Conservation (phyloP, 2,888 invertebrate genomes). For the Trichacis sp. region DNA sequence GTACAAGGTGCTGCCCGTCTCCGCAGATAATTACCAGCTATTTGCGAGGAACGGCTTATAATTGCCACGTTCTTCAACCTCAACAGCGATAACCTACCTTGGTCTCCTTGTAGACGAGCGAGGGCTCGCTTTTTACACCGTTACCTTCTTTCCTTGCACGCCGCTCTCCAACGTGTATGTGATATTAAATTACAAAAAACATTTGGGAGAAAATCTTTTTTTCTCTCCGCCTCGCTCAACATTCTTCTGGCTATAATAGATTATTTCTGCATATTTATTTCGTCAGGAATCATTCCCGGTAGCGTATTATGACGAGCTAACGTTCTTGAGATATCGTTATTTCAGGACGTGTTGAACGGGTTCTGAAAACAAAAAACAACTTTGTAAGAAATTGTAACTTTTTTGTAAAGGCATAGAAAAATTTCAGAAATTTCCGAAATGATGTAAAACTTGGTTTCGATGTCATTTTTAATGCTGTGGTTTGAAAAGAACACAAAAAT, state of each 20-base stretch:
- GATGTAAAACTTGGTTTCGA: no score
- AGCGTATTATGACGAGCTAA: neutral
- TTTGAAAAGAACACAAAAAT: no score
- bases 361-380: no score
- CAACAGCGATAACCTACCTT: slow-evolving; percentile 65
- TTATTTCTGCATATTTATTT: neutral
- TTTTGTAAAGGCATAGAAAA: no score
- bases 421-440: no score
- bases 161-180: slow-evolving; percentile 32
- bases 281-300: neutral
- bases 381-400: no score
- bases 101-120: slow-evolving; percentile 60
- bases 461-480: no score
- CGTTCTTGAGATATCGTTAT: no score
- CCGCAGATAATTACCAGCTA: slow-evolving; percentile 69
- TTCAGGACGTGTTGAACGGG: no score
- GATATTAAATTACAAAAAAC: slow-evolving; percentile 34
- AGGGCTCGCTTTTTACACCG: slow-evolving; percentile 45
- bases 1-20: no score
- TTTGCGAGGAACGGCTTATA: slow-evolving; percentile 70
- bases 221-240: slow-evolving; percentile 6
- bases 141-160: slow-evolving; percentile 44
- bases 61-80: slow-evolving; percentile 67
- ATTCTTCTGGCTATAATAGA: neutral
- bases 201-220: slow-evolving; percentile 27